A percentile compares a stretch with the other conserved stretches of the same genome.
These are phyloP conservation scores for Andrena bicolor DNA, from an alignment of 2,888 invertebrate genomes.

Conservation along the genomic window DNA sequence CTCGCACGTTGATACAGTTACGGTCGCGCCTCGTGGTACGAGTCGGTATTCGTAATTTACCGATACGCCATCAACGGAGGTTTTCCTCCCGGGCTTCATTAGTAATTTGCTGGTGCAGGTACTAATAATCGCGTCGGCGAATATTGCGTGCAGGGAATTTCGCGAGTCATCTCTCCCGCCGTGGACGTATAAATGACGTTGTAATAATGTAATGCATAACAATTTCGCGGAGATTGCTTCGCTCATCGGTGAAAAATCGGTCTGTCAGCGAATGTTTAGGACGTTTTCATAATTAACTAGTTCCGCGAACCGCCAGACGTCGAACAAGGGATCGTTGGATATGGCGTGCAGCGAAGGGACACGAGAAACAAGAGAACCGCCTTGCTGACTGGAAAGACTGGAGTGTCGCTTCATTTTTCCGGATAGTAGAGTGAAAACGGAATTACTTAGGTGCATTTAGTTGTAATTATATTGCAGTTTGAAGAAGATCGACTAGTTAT, in stretches of 20 bases:
- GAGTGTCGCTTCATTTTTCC: background rate
- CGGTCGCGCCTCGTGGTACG: conserved; percentile 35
- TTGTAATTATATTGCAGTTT: too few relatives aligned
- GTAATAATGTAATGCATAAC: conserved; percentile 2
- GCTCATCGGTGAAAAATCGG: conserved; percentile 15
- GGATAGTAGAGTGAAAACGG: too few relatives aligned
- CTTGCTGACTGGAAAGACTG: background rate
- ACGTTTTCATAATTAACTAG: background rate
- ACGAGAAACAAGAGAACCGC: background rate
- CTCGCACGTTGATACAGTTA: conserved; percentile 61
- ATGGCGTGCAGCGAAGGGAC: background rate
- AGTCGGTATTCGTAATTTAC: conserved; percentile 64
- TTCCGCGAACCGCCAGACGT: background rate
- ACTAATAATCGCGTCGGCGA: conserved; percentile 67
- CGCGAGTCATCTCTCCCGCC: conserved; percentile 43
- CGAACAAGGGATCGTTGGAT: background rate
- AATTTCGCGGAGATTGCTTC: conserved; percentile 25
- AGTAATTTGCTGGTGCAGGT: conserved; percentile 68
- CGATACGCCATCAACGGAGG: conserved; percentile 51
- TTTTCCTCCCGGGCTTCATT: conserved; percentile 60
- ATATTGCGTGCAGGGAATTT: conserved; percentile 74
- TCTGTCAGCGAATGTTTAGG: conserved; percentile 19
- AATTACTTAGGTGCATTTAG: too few relatives aligned
- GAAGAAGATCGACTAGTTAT: too few relatives aligned
- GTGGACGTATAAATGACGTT: background rate